phyloP scores from a whole-genome alignment of 2,797 vertebrate genomes.

The Prionace glauca region DNA sequence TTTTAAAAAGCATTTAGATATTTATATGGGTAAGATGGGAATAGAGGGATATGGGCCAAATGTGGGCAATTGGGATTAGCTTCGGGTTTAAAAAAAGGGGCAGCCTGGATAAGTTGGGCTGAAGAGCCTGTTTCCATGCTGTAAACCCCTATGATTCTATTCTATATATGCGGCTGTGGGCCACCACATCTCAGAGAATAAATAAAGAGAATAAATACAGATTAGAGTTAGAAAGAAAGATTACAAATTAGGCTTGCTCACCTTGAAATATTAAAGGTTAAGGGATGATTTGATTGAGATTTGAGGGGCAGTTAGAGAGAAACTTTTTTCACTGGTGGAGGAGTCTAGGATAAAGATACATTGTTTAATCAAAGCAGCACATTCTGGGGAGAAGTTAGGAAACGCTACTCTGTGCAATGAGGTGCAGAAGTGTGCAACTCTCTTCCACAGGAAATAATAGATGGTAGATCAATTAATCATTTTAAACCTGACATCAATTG shows the following conservation, averaged over 20 bases:
- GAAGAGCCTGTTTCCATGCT: too few relatives aligned
- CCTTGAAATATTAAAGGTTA: not conserved
- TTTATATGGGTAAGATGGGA: too few relatives aligned
- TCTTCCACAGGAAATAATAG: not conserved
- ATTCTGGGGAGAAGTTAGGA: not conserved
- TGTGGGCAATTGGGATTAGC: too few relatives aligned
- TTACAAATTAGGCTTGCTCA: not conserved
- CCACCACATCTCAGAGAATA: too few relatives aligned
- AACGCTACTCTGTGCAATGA: not conserved
- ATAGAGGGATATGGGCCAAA: too few relatives aligned
- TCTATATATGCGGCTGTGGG: too few relatives aligned
- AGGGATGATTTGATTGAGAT: not conserved
- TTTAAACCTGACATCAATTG: not conserved
- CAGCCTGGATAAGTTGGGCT: too few relatives aligned
- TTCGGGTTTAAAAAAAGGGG: too few relatives aligned
- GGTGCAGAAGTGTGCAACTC: not conserved
- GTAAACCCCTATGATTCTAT: too few relatives aligned
- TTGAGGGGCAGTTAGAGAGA: not conserved
- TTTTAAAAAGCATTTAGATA: too few relatives aligned
- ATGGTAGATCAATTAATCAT: not conserved
- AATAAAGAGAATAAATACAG: not conserved
- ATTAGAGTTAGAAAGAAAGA: not conserved
- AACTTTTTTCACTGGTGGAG: not conserved
- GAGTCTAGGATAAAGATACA: not conserved
- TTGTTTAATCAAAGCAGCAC: not conserved